Base-by-base conservation (phyloP, 2,113 vertebrate genomes). In the Vimba vimba region DNA sequence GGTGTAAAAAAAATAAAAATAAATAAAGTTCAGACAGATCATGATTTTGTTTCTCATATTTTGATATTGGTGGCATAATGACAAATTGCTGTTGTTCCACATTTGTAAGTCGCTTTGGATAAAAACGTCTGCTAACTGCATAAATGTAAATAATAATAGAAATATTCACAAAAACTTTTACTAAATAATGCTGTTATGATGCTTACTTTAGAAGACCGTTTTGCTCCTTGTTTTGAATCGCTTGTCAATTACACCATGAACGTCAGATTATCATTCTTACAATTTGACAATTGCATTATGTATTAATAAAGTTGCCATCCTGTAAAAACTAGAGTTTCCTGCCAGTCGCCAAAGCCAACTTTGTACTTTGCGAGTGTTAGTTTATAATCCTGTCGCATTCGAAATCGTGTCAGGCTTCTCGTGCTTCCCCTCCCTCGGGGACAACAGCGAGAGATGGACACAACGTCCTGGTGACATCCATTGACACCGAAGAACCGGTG, bases 401-500 rank as follows among this genome's bases (percentile, higher is more conserved):
- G 8, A 19, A 75, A 50, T 27, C n/a, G 6, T 45, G 17, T 27
- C 5, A 5, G n/a, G 43, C 73, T 50, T 27, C 73, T 75, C 45
- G 73, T 1, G n/a, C 43, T 15, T 25, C 45, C 73, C 23, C 73
- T 76, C 73, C 43, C 45, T 76, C n/a, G 13, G 73, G 45, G 43
- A 76, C 45, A 52, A 39, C 55, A 39, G 30, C 9, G 4, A 55
- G 43, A 8, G 62, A 55, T 45, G 84, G 69, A 47, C 21, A 73
- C 62, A 39, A 25, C 59, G 50, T 17, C 47, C 39, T 50, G 47
- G 73, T 60, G 86, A 76, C 60, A 64, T n/a, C 17, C 23, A 55
- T 25, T 82, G 81, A 75, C 73, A 13, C 10, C 36, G 73, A 27
- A 69, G n/a, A 80, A 89, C 74, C n/a, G 15, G 36, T 33, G 52